Percentiles rank a stretch among this genome's conserved stretches.
These are phyloP conservation scores for Cephus nigrinus DNA, from an alignment of 2,888 invertebrate species.

Conservation along the genomic window DNA sequence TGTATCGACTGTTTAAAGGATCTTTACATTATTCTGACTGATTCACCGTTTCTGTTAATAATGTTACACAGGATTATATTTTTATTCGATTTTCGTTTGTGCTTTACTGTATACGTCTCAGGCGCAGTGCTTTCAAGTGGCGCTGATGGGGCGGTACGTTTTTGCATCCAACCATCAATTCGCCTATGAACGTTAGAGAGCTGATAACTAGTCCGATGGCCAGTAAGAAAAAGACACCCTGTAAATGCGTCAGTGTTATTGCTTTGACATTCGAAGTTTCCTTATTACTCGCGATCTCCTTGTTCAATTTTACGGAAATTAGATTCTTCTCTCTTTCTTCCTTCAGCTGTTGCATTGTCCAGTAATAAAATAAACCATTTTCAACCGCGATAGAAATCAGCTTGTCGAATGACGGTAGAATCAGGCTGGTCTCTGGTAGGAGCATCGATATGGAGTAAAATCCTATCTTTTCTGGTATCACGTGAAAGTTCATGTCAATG, in stretches of 20 bases:
- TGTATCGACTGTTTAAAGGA: not conserved
- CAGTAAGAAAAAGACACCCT: not conserved
- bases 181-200: not conserved
- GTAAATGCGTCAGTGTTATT: not conserved
- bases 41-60: not conserved
- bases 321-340: not conserved
- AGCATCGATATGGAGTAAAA: not conserved
- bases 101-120: not conserved
- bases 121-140: not conserved
- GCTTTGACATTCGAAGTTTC: not conserved
- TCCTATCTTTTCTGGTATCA: slow-evolving; percentile 1
- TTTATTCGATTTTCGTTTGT: not conserved
- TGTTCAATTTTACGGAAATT: not conserved
- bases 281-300: not conserved
- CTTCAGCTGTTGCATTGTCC: not conserved
- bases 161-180: not conserved
- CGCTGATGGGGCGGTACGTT: not conserved
- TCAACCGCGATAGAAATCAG: not conserved
- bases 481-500: not conserved
- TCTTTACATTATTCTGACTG: not conserved
- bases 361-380: not conserved
- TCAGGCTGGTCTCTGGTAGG: not conserved
- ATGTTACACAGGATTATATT: not conserved
- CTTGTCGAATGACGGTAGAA: not conserved
- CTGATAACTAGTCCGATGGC: not conserved